phyloP scores from a whole-genome alignment of 2,113 vertebrate species.

The Morphnarchus princeps region DNA sequence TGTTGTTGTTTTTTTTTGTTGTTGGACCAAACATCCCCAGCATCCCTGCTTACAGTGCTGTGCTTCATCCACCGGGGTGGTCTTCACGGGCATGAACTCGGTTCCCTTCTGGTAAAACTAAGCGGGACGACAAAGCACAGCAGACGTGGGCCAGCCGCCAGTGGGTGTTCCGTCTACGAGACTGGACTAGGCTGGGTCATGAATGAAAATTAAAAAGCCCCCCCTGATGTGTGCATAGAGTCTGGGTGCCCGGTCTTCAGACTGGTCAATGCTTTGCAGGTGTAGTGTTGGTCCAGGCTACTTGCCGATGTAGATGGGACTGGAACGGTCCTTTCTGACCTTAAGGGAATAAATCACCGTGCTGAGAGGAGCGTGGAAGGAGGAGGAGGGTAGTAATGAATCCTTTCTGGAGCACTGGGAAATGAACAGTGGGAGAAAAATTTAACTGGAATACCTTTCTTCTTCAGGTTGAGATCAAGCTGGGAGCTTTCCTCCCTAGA shows the following conservation, averaged over 20 bases:
- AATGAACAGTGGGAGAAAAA: not conserved
- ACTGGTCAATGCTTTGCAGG: not conserved
- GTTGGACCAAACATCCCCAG: not conserved
- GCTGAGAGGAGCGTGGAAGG: not conserved
- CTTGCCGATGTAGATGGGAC: rapidly evolving
- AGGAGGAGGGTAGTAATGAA: not conserved
- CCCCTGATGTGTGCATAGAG: not conserved
- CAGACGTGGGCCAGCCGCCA: not conserved
- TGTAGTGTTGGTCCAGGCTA: not conserved
- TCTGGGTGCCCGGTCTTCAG: not conserved
- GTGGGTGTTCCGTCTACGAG: not conserved
- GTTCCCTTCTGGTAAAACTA: not conserved
- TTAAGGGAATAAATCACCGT: not conserved
- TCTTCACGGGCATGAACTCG: not conserved
- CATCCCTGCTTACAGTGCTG: too few relatives aligned
- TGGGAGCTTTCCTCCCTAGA: not conserved
- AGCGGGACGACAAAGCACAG: rapidly evolving
- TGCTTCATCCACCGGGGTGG: not conserved
- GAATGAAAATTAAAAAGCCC: too few relatives aligned
- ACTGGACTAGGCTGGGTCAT: too few relatives aligned
- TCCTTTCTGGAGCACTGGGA: not conserved
- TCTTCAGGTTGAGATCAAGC: not conserved
- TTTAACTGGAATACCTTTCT: not conserved
- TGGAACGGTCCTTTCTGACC: not conserved
- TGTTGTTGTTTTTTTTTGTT: too few relatives aligned